Evolutionary conservation across 1,140 invertebrate genomes (phyloP), one percentile per base, ranked within the genome.

Genomic region (Brachionus angularis): DNA sequence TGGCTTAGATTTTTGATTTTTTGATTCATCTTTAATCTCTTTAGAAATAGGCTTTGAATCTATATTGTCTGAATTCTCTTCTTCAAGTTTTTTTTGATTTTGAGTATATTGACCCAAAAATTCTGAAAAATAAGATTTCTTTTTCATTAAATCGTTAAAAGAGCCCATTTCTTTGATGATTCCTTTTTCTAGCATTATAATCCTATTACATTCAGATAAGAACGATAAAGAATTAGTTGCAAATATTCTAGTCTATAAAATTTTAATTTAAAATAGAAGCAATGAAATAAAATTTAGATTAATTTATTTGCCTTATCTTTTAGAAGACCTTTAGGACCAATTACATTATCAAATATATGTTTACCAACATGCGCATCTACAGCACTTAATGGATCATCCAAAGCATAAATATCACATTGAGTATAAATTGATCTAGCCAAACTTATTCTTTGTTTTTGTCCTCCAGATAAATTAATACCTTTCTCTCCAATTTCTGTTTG

Each of bases 381-480:
- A 16, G 84, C 81, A 62, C 82, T 83, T 5, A 85, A 75, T 27
- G 84, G 84, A 74, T 85, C 84, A 75, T 85, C 84, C 44, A 85
- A 72, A 8, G 85, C 73, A 74, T 82, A 83, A 29, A 85, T 78
- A 72, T 84, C 82, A 31, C 76, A 74, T 72, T 82, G 75, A 58
- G 76, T 39, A 72, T 79, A 79, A 21, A 77, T 75, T 18, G 78
- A 77, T 71, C 78, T 46, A 7, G 78, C 78, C 10, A 79, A 47
- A 21, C 75, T 76, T 0, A 79, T 74, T 33, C 78, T 71, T 67
- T 79, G 78, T 72, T 79, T 79, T 39, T 79, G 78, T 23, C 78
- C 78, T 50, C 78, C 78, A 21, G 74, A 75, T 77, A 83, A 61
- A 75, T 80, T 82, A 10, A 79, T 72, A 42, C 71, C 55, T 47